These are phyloP conservation scores for Caprella mutica DNA, from an alignment of 2,888 invertebrate genomes.

Conservation along the genomic window DNA sequence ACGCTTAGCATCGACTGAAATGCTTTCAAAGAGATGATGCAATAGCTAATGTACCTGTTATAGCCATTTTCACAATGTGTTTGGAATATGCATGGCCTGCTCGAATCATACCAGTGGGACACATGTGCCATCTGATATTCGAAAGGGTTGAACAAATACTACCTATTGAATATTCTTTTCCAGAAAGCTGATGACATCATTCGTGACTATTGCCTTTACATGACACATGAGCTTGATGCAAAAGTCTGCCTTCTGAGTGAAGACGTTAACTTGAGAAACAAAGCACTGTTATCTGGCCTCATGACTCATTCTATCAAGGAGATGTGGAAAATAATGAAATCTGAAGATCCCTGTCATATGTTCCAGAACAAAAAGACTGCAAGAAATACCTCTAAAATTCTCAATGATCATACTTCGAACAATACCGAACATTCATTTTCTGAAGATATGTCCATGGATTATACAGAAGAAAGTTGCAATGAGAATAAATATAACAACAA, in stretches of 20 bases:
- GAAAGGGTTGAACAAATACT: no score
- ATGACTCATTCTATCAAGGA: conserved; percentile 25
- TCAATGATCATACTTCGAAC: no score
- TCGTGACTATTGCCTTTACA: conserved; percentile 19
- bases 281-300: conserved; percentile 18
- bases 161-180: neutral
- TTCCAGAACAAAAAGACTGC: no score
- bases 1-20: no score
- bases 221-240: conserved; percentile 11
- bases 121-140: no score
- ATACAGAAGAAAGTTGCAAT: neutral
- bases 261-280: conserved; percentile 26
- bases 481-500: neutral
- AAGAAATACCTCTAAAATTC: no score
- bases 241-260: conserved; percentile 17
- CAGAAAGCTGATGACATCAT: conserved; percentile 30
- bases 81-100: no score
- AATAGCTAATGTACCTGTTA: no score
- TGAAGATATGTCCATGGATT: neutral
- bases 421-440: neutral
- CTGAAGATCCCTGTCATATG: no score
- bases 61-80: no score
- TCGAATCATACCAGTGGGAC: no score
- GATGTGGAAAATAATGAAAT: neutral
- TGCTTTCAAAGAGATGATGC: no score